Conservation (phyloP, 2,888 invertebrate genomes). For the Adelognathus sp. region DNA sequence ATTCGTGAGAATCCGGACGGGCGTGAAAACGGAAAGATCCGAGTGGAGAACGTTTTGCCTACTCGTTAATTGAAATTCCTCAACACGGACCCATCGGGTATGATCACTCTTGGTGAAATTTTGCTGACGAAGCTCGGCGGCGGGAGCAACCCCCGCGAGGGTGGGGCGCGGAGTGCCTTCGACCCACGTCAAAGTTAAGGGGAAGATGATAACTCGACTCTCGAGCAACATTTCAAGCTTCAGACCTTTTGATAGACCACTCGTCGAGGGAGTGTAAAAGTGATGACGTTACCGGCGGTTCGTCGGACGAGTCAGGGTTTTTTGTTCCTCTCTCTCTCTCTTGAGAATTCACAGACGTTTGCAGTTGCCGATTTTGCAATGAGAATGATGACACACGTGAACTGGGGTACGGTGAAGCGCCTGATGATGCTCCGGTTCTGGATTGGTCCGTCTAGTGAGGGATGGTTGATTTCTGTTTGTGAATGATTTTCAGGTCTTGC, state of each 20-base stretch:
- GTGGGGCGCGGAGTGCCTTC: slow-evolving; percentile 2
- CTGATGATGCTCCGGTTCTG: no score
- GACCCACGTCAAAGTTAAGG: not conserved
- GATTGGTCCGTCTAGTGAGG: no score
- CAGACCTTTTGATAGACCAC: slow-evolving; percentile 18
- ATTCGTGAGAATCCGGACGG: not conserved
- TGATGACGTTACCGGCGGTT: slow-evolving; percentile 30
- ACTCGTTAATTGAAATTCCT: slow-evolving; percentile 55
- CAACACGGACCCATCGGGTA: slow-evolving; percentile 22
- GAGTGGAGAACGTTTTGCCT: not conserved
- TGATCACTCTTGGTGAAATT: slow-evolving; percentile 9
- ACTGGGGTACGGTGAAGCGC: no score
- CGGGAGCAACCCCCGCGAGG: not conserved
- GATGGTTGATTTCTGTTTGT: no score
- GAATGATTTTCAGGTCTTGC: no score
- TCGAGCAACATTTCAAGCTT: not conserved
- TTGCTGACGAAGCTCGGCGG: slow-evolving; percentile 39
- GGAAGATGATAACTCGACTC: not conserved
- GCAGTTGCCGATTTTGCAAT: no score
- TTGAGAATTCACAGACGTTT: no score
- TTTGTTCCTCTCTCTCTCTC: not conserved
- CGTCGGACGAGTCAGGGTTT: no score
- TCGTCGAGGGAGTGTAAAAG: slow-evolving; percentile 3
- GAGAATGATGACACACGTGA: no score
- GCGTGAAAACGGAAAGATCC: not conserved